These are phyloP conservation scores for Aphidius gifuensis DNA, from an alignment of 1,140 invertebrate species.

Conservation along the genomic window DNA sequence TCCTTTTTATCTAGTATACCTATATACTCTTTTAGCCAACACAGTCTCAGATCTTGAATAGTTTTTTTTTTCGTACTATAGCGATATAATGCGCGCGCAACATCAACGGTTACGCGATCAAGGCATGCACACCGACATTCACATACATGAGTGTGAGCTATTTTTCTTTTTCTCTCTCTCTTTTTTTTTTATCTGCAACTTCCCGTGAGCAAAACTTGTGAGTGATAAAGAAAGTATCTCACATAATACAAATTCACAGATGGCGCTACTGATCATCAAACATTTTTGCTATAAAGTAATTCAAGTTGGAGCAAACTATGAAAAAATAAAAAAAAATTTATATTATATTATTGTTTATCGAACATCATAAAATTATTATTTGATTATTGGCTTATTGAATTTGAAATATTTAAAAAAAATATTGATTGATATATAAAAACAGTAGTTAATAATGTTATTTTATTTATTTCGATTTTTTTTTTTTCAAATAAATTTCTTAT, in stretches of 20 bases:
- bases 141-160: no score
- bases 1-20: neutral
- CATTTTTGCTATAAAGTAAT: no score
- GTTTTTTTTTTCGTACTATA: constrained; percentile 3
- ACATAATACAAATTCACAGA: constrained; percentile 6
- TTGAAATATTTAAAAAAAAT: constrained; percentile 1
- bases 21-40: constrained; percentile 7
- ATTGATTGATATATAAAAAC: neutral
- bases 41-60: neutral
- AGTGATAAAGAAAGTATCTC: neutral
- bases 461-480: no score
- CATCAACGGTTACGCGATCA: constrained; percentile 11
- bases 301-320: no score
- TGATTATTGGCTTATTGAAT: no score
- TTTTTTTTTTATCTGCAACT: neutral
- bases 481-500: no score
- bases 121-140: neutral
- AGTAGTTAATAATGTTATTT: no score
- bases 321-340: no score
- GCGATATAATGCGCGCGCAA: neutral
- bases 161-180: neutral
- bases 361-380: no score
- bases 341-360: no score
- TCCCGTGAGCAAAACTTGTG: neutral
- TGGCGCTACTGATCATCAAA: constrained; percentile 3